Evolutionary conservation across 1,140 invertebrate species (phyloP).

Genomic region (Philotrypesis tridentata): DNA sequence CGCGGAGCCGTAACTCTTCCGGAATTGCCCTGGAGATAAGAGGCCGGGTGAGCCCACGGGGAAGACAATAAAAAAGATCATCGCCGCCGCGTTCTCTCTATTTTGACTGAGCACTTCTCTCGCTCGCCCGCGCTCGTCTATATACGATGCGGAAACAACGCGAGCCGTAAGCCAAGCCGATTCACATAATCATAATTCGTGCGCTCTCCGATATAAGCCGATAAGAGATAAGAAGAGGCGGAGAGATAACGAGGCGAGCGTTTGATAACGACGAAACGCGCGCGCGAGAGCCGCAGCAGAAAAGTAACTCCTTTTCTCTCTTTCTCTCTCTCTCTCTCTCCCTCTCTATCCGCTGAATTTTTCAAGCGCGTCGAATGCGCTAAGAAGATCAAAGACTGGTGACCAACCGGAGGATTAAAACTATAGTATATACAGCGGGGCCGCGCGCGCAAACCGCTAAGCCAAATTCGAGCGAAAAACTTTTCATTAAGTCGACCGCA

Average conservation of each 20-base stretch:
- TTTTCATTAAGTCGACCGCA: constrained; percentile 16
- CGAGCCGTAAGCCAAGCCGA: not conserved
- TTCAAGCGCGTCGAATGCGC: not conserved
- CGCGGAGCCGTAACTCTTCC: constrained; percentile 10
- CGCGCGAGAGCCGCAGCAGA: no score
- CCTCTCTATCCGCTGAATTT: no score
- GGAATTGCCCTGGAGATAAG: constrained; percentile 13
- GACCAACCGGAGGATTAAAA: not conserved
- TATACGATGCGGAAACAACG: not conserved
- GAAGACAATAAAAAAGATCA: constrained; percentile 21
- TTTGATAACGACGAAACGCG: not conserved
- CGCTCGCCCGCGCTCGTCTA: no score
- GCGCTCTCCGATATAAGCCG: not conserved
- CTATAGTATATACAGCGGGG: not conserved
- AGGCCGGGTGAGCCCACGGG: no score
- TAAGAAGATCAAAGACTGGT: no score
- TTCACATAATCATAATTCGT: not conserved
- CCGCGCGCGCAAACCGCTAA: constrained; percentile 7
- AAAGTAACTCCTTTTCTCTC: no score
- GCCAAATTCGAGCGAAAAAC: not conserved
- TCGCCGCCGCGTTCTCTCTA: no score
- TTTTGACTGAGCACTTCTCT: not conserved
- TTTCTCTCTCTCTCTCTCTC: no score
- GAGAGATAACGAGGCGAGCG: not conserved
- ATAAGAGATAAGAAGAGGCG: not conserved